These are phyloP conservation scores for Boloria euphrosyne DNA, from an alignment of 2,888 invertebrate genomes.

Conservation along the genomic window DNA sequence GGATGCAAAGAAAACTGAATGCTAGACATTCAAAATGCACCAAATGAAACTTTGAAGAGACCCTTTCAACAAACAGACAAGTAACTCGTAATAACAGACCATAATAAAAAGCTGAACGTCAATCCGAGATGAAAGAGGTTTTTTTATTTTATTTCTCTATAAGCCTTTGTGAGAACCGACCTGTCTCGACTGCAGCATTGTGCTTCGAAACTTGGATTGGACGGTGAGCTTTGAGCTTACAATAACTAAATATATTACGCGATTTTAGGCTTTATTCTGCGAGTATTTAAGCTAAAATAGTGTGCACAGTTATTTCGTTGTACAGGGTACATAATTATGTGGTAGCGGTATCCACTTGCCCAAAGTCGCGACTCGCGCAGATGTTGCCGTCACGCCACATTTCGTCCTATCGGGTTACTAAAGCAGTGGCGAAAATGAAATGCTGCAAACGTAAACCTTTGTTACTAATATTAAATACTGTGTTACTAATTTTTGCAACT, in stretches of 20 bases:
- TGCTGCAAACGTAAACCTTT: constrained; percentile 6
- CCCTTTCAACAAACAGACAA: constrained; percentile 40
- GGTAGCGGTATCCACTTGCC: constrained; percentile 30
- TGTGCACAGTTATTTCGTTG: neutral
- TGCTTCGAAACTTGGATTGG: constrained; percentile 30
- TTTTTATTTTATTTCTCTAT: constrained; percentile 49
- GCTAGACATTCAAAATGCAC: constrained; percentile 27
- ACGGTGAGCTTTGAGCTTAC: neutral
- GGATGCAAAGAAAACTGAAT: constrained; percentile 11
- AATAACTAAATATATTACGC: constrained; percentile 10
- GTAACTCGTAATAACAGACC: constrained; percentile 50
- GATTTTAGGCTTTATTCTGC: neutral
- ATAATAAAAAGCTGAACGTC: constrained; percentile 51
- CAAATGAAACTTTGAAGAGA: constrained; percentile 36
- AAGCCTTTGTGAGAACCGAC: constrained; percentile 44
- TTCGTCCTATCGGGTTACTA: constrained; percentile 33
- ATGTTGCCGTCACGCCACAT: constrained; percentile 33
- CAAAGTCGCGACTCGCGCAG: constrained; percentile 24
- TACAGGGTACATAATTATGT: constrained; percentile 25
- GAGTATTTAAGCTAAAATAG: neutral
- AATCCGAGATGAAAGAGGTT: constrained; percentile 53
- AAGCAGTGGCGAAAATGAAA: constrained; percentile 25
- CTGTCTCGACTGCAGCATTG: constrained; percentile 42
- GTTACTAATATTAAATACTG: too few relatives aligned
- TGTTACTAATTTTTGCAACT: neutral